phyloP scores from a whole-genome alignment of 2,888 invertebrate species.

The Phrixothrix hirtus region DNA sequence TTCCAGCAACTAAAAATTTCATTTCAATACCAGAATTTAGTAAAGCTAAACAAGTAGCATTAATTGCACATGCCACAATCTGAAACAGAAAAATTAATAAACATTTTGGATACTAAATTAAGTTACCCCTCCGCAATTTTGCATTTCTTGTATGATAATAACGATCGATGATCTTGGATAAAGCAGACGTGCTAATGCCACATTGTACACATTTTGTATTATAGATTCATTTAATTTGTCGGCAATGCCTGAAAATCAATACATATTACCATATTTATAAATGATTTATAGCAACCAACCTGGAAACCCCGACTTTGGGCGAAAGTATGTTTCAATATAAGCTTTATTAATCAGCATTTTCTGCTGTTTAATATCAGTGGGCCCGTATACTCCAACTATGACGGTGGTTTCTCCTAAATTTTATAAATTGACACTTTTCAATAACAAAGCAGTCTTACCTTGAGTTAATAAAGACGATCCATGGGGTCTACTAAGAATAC shows the following conservation, averaged over 20 bases:
- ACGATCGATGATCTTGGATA: constrained; percentile 82
- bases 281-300: constrained; percentile 45
- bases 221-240: constrained; percentile 76
- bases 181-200: constrained; percentile 68
- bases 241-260: constrained; percentile 58
- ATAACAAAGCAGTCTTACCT: constrained; percentile 61
- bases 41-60: constrained; percentile 80
- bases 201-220: constrained; percentile 76
- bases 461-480: constrained; percentile 78
- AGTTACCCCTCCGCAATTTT: constrained; percentile 78
- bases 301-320: constrained; percentile 76
- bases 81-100: constrained; percentile 50
- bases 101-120: background rate
- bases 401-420: constrained; percentile 79
- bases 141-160: constrained; percentile 83
- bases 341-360: constrained; percentile 79
- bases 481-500: constrained; percentile 73
- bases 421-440: too few relatives aligned
- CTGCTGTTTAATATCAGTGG: constrained; percentile 75
- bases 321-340: constrained; percentile 76
- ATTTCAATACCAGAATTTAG: constrained; percentile 83
- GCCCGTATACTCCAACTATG: constrained; percentile 79
- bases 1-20: constrained; percentile 79
- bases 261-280: constrained; percentile 6
- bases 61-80: constrained; percentile 80